Evolutionary conservation across 1,140 invertebrate genomes (phyloP), one percentile per base, ranked within the genome.

Genomic region (Drosophila lacertosa): DNA sequence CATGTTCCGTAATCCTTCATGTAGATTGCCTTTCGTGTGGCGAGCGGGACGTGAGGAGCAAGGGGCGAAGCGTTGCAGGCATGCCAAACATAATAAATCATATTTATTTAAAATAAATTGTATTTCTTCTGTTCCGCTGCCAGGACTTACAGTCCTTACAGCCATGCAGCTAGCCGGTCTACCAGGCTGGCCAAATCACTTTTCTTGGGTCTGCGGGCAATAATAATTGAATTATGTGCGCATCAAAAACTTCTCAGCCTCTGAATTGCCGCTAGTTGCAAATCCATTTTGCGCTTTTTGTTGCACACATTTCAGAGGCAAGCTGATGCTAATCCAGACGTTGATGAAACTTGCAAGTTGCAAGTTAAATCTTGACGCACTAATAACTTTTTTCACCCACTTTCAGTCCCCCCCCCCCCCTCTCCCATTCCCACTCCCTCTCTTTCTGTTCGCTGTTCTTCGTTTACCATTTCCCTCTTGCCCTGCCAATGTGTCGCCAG

Each of bases 1-100:
- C 73, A 54, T 54, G 64, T 53, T 63, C 15, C 54, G 77, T 55
- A 64, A 66, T 74, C 55, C 63, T 81, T 81, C 45, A 50, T 77
- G 76, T 44, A 65, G 69, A 88, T 84, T 81, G 73, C 73, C 71
- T 24, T 39, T 22, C 40, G 33, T 40, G 13, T 18, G 24, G 15
- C 22, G 37, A 20, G 13, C 35, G 13, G 10, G 35, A 13, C 16
- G 9, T 11, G n/a, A 6, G 45, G 39, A 5, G 15, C 1, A 29
- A 29, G n/a, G 39, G 2, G 15, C 2, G 3, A 10, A 6, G 48
- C 15, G 16, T 24, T 10, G 15, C 5, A 10, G 16, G 42, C 57
- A 74, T 77, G 81, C 74, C 82, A 86, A 81, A 86, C 77, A 81
- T 88, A 86, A 86, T 88, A 86, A 86, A 86, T 86, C 81, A 86